Conservation (phyloP, 2,113 vertebrate species). For the Takifugu bimaculatus region DNA sequence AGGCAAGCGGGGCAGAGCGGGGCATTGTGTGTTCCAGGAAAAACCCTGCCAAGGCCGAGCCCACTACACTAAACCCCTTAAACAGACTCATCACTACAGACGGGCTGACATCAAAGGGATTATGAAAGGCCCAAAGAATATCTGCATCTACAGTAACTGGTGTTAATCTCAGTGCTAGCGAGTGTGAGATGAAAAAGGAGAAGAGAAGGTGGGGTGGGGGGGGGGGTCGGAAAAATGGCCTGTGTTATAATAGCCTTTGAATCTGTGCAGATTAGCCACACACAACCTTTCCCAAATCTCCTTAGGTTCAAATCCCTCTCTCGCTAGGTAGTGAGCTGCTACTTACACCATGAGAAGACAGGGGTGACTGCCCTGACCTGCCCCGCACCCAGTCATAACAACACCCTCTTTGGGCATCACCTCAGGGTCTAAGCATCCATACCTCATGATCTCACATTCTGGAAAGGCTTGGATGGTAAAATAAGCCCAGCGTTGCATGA, state of each 20-base stretch:
- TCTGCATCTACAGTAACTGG: slow-evolving; percentile 40
- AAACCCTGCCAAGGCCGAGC: slow-evolving; percentile 44
- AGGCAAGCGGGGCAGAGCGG: slow-evolving; percentile 43
- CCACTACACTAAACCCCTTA: slow-evolving; percentile 58
- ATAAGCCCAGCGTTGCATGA: no score
- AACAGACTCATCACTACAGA: slow-evolving; percentile 64
- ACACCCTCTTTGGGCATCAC: slow-evolving; percentile 13
- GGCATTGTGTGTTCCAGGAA: slow-evolving; percentile 55
- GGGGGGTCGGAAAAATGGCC: slow-evolving; percentile 43
- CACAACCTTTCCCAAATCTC: slow-evolving; percentile 63
- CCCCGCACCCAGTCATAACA: slow-evolving; percentile 28
- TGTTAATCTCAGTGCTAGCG: slow-evolving; percentile 35
- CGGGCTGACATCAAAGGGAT: slow-evolving; percentile 64
- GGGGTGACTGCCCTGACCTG: slow-evolving; percentile 41
- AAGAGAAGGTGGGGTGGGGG: slow-evolving; percentile 12
- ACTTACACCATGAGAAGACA: slow-evolving; percentile 65
- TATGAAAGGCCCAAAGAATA: slow-evolving; percentile 41
- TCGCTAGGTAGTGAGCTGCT: slow-evolving; percentile 58
- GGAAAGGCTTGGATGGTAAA: no score
- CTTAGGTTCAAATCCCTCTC: slow-evolving; percentile 62
- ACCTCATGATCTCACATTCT: background rate
- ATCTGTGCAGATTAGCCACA: slow-evolving; percentile 66
- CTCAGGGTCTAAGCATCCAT: slow-evolving; percentile 1
- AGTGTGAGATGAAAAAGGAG: slow-evolving; percentile 37
- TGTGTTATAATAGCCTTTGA: slow-evolving; percentile 58